Conservation (phyloP, 1,140 invertebrate species). For the Calosoma granatense region DNA sequence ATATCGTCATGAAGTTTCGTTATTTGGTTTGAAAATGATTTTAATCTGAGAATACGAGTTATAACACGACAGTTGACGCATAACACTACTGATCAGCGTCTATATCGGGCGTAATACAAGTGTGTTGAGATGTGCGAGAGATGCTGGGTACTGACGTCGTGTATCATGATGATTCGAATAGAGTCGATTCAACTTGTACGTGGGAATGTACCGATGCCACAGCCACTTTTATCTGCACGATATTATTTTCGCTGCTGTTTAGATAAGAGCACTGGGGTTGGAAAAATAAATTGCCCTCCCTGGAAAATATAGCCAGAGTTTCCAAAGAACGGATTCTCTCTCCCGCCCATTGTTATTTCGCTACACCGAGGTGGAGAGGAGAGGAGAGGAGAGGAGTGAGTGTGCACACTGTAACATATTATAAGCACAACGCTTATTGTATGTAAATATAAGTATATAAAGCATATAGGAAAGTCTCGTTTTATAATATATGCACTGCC, state of each 20-base stretch:
- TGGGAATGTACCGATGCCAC: slow-evolving; percentile 11
- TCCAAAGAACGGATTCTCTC: slow-evolving; percentile 27
- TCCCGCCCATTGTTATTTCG: slow-evolving; percentile 3
- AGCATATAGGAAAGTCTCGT: slow-evolving; percentile 3
- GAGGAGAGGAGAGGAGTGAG: neutral
- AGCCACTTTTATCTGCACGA: slow-evolving; percentile 32
- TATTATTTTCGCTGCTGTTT: slow-evolving; percentile 39
- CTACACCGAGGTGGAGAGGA: neutral
- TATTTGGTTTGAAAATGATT: too few species aligned
- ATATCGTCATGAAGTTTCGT: too few species aligned
- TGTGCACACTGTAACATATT: neutral
- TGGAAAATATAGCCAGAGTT: slow-evolving; percentile 35
- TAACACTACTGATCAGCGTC: too few species aligned
- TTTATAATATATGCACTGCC: slow-evolving; percentile 5
- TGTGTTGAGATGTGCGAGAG: too few species aligned
- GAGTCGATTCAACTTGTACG: too few species aligned
- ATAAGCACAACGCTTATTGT: neutral
- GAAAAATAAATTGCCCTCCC: slow-evolving; percentile 38
- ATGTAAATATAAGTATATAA: slow-evolving; percentile 9
- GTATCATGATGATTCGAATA: too few species aligned
- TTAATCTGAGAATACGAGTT: too few species aligned
- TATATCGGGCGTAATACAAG: too few species aligned
- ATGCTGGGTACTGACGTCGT: too few species aligned
- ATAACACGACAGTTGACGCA: too few species aligned
- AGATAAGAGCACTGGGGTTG: slow-evolving; percentile 34